Percentiles rank a stretch among this genome's conserved stretches.
phyloP scores from a whole-genome alignment of 2,113 vertebrate species.

The Suncus etruscus region DNA sequence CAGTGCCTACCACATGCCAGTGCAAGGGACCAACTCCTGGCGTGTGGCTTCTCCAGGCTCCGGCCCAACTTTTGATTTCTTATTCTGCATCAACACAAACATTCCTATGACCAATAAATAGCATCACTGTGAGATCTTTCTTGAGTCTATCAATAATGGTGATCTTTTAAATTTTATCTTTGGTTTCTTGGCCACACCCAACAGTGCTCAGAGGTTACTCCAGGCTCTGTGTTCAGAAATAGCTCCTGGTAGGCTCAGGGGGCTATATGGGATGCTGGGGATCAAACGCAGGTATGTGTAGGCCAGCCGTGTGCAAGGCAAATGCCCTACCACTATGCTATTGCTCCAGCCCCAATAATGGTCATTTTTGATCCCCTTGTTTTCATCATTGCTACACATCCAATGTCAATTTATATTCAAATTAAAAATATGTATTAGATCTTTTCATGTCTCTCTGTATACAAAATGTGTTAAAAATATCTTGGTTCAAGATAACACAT shows the following conservation, averaged over 20 bases:
- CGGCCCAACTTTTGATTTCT: conserved; percentile 23
- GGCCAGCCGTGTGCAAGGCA: too few species aligned
- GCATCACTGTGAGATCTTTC: not conserved
- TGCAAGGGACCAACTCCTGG: too few species aligned
- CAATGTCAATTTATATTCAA: not conserved
- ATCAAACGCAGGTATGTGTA: too few species aligned
- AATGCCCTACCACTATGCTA: too few species aligned
- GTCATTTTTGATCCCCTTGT: conserved; percentile 17
- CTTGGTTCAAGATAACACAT: not conserved
- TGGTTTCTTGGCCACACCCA: too few species aligned
- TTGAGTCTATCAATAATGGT: not conserved
- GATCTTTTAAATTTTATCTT: too few species aligned
- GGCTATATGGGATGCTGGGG: too few species aligned
- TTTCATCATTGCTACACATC: not conserved
- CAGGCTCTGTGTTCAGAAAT: too few species aligned
- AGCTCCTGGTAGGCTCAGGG: too few species aligned
- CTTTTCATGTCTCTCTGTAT: not conserved
- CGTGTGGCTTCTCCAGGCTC: too few species aligned
- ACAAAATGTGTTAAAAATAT: not conserved
- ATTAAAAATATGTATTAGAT: conserved; percentile 1
- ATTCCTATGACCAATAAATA: not conserved
- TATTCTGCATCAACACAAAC: not conserved
- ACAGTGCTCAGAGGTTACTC: too few species aligned
- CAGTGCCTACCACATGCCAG: too few species aligned
- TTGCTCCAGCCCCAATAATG: not conserved